Evolutionary conservation across 2,888 invertebrate genomes (phyloP).

Genomic region (Epirrhoe alternata): DNA sequence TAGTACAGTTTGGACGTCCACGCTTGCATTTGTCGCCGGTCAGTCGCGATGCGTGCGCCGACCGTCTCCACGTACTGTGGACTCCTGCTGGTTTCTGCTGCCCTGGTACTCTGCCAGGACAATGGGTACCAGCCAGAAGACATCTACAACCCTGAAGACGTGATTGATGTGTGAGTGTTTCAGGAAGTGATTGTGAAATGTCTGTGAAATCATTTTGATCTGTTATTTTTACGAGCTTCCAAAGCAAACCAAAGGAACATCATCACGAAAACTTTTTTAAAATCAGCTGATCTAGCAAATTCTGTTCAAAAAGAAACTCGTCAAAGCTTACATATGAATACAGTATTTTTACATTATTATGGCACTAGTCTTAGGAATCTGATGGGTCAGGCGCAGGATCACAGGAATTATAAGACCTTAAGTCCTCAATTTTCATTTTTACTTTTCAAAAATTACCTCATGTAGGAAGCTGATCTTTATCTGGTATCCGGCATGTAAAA

Average conservation of each 20-base stretch:
- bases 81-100: conserved; percentile 63
- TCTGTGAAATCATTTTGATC: background rate
- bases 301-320: background rate
- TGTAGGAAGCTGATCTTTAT: no score
- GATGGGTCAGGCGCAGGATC: no score
- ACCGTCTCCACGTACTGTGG: conserved; percentile 65
- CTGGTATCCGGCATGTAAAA: no score
- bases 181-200: conserved; percentile 37
- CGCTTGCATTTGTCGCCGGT: conserved; percentile 70
- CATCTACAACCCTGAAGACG: conserved; percentile 68
- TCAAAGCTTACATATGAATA: background rate
- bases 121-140: conserved; percentile 74
- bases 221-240: background rate
- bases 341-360: no score
- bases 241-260: background rate
- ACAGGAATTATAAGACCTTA: no score
- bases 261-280: background rate
- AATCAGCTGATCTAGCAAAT: background rate
- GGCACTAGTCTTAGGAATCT: no score
- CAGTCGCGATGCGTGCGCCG: conserved; percentile 82
- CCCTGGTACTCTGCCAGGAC: conserved; percentile 69
- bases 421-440: no score
- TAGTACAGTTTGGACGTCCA: conserved; percentile 61
- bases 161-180: conserved; percentile 75
- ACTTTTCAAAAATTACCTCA: no score